Conservation (phyloP, 2,888 invertebrate genomes). For the Eremobia ochroleuca region DNA sequence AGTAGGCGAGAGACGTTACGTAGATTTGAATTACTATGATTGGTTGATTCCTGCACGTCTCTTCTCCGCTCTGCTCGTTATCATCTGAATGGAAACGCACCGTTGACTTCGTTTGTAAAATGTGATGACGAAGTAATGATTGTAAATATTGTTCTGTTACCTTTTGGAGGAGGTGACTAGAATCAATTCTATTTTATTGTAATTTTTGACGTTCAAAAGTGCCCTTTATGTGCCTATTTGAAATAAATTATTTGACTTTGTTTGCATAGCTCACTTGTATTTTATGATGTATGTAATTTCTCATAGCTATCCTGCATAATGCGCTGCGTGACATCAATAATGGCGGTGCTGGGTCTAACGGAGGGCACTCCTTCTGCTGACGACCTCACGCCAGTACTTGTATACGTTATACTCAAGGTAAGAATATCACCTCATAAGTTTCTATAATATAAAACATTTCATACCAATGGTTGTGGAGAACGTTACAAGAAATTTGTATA, state of each 20-base stretch:
- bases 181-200: too few species aligned
- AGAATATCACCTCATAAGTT: not conserved
- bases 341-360: slow-evolving; percentile 97
- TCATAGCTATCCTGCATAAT: slow-evolving; percentile 93
- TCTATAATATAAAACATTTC: not conserved
- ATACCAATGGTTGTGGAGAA: not conserved
- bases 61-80: not conserved
- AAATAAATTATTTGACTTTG: too few species aligned
- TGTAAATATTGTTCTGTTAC: not conserved
- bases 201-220: too few species aligned
- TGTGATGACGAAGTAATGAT: not conserved
- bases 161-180: too few species aligned
- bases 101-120: not conserved
- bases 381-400: slow-evolving; percentile 98
- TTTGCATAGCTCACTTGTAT: too few species aligned
- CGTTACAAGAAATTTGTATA: not conserved
- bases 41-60: not conserved
- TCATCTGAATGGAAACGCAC: not conserved
- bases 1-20: not conserved
- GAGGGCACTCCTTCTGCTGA: slow-evolving; percentile 96
- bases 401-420: slow-evolving; percentile 98
- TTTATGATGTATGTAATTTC: too few species aligned
- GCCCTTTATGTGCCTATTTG: too few species aligned
- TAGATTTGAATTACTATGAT: not conserved
- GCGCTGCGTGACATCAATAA: slow-evolving; percentile 97